A percentile compares a stretch with the other conserved stretches of the same genome.
Conservation (phyloP, 2,888 invertebrate genomes). For the Parnassius glacialis region DNA sequence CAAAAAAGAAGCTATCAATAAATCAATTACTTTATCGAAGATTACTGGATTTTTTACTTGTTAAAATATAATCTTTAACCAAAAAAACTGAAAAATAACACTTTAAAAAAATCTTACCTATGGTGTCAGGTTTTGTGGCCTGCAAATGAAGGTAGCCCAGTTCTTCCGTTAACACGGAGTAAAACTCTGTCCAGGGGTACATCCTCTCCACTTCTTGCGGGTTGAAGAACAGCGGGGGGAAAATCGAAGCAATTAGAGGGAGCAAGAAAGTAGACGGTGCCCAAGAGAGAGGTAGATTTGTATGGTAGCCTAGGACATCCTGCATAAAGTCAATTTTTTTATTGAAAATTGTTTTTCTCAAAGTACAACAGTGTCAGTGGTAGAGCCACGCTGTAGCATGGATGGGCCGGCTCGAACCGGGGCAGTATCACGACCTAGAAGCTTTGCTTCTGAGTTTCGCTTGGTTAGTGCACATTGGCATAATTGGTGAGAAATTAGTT, state of each 20-base stretch:
- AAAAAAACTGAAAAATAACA: not conserved
- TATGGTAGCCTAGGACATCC: conserved; percentile 76
- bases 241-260: conserved; percentile 70
- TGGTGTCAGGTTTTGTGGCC: conserved; percentile 92
- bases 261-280: conserved; percentile 47
- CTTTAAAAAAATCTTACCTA: conserved; percentile 37
- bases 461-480: too few species aligned
- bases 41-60: too few species aligned
- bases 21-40: too few species aligned
- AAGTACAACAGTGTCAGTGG: too few species aligned
- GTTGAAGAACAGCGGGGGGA: conserved; percentile 81
- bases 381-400: too few species aligned
- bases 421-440: too few species aligned
- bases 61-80: too few species aligned
- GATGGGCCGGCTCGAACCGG: too few species aligned
- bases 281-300: conserved; percentile 81
- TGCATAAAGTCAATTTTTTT: conserved; percentile 37
- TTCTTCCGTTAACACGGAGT: conserved; percentile 43
- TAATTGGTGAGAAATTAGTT: too few species aligned
- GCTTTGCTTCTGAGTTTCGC: too few species aligned
- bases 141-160: conserved; percentile 84
- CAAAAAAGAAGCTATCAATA: too few species aligned
- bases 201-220: conserved; percentile 45
- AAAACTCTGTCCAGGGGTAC: conserved; percentile 47
- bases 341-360: too few species aligned